phyloP scores from a whole-genome alignment of 2,888 invertebrate species.

The Chymomyza fuscimana region DNA sequence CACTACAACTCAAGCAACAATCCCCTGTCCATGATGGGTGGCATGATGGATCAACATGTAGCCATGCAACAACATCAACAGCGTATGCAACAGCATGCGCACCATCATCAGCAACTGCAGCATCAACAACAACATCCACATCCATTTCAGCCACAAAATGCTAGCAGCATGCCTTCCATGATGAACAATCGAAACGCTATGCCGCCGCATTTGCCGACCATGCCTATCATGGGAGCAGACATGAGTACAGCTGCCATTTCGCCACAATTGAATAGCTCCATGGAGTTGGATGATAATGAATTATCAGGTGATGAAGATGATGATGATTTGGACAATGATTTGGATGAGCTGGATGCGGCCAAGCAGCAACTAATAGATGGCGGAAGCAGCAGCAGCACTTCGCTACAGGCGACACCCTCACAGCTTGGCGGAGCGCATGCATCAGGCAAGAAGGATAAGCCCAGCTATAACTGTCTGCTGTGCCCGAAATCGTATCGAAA shows the following conservation, averaged over 20 bases:
- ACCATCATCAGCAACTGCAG: conserved; percentile 46
- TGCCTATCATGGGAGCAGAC: conserved; percentile 11
- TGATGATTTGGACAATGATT: conserved; percentile 70
- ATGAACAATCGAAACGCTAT: conserved; percentile 11
- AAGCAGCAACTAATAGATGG: conserved; percentile 77
- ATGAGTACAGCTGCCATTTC: conserved; percentile 37
- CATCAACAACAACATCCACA: conserved; percentile 34
- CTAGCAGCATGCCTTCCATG: background rate
- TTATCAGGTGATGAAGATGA: conserved; percentile 75
- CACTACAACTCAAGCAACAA: conserved; percentile 65
- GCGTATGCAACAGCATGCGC: conserved; percentile 37
- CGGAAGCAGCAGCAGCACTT: conserved; percentile 76
- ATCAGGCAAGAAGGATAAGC: conserved; percentile 74
- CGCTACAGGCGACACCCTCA: conserved; percentile 72
- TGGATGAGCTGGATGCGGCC: conserved; percentile 73
- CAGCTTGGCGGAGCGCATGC: conserved; percentile 51
- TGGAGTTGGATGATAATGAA: conserved; percentile 75
- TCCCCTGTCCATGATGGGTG: conserved; percentile 75
- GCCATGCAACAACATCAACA: conserved; percentile 47
- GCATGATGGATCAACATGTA: conserved; percentile 73
- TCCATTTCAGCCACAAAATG: conserved; percentile 34
- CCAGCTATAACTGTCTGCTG: conserved; percentile 77
- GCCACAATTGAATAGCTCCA: conserved; percentile 57
- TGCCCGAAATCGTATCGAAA: conserved; percentile 79
- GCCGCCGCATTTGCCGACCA: conserved; percentile 30